Conservation (phyloP, 1,140 invertebrate species). For the Teleogryllus occipitalis region DNA sequence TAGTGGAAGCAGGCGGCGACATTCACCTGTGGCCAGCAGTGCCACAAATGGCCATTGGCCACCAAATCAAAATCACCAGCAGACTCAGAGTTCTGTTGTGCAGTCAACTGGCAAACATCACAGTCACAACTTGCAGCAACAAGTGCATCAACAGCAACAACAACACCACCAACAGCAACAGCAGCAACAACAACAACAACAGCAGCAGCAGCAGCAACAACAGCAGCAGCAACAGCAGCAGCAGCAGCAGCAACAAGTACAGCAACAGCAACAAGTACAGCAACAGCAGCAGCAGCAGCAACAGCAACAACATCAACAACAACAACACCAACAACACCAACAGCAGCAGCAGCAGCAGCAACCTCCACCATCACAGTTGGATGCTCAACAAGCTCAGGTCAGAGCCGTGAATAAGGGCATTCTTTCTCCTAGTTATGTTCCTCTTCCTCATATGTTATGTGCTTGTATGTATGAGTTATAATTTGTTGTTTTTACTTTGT, state of each 20-base stretch:
- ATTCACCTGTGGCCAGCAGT: slow-evolving; percentile 34
- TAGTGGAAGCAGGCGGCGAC: slow-evolving; percentile 36
- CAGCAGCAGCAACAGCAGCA: neutral
- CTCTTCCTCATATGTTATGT: no score
- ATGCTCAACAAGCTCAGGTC: neutral
- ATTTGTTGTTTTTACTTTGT: no score
- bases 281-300: neutral
- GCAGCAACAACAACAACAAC: neutral
- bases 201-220: neutral
- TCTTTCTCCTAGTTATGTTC: no score
- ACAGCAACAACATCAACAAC: neutral
- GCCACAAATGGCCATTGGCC: slow-evolving; percentile 44
- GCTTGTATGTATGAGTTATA: no score
- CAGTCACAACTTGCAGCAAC: slow-evolving; percentile 32
- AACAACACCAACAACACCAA: neutral
- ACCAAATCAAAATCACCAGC: slow-evolving; percentile 40
- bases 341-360: neutral
- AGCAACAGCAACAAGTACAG: no score
- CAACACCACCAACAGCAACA: neutral
- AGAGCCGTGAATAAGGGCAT: no score
- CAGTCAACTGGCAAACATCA: slow-evolving; percentile 9
- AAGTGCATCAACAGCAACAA: slow-evolving; percentile 30
- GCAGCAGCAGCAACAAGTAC: no score
- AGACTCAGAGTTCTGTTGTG: slow-evolving; percentile 27
- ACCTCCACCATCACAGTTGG: neutral